Evolutionary conservation across 2,797 vertebrate species (phyloP).

Genomic region (Champsocephalus esox): DNA sequence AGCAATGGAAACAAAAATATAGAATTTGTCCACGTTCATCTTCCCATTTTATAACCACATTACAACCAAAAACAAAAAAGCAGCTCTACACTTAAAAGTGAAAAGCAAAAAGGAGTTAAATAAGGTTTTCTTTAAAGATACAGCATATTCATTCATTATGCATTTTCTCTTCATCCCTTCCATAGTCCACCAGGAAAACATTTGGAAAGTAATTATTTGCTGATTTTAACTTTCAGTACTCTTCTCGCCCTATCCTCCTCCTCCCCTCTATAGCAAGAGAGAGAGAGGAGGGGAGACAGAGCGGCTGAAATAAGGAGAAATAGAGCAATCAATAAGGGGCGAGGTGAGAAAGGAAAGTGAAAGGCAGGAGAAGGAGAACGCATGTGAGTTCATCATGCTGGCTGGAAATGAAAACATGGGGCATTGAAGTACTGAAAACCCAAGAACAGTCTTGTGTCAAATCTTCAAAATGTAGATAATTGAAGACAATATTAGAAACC

Average conservation of each 20-base stretch:
- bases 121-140: constrained; percentile 81
- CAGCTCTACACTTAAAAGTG: constrained; percentile 79
- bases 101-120: constrained; percentile 82
- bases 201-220: constrained; percentile 62
- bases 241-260: constrained; percentile 30
- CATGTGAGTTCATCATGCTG: constrained; percentile 48
- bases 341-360: constrained; percentile 53
- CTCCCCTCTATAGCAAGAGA: constrained; percentile 34
- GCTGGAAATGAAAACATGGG: constrained; percentile 56
- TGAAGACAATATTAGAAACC: constrained; percentile 62
- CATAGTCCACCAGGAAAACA: constrained; percentile 69
- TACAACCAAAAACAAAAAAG: constrained; percentile 72
- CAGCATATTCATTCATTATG: constrained; percentile 74
- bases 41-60: constrained; percentile 76
- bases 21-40: constrained; percentile 72
- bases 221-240: constrained; percentile 63
- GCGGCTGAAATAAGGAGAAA: constrained; percentile 30
- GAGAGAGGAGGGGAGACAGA: constrained; percentile 22
- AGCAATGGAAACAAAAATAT: constrained; percentile 77
- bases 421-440: constrained; percentile 24
- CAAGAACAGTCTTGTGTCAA: constrained; percentile 49
- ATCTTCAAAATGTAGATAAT: constrained; percentile 51
- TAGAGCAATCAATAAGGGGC: constrained; percentile 62
- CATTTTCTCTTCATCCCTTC: constrained; percentile 57
- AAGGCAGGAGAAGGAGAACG: constrained; percentile 38